Evolutionary conservation across 1,140 invertebrate species (phyloP).

Genomic region (Drosophila pruinosa): DNA sequence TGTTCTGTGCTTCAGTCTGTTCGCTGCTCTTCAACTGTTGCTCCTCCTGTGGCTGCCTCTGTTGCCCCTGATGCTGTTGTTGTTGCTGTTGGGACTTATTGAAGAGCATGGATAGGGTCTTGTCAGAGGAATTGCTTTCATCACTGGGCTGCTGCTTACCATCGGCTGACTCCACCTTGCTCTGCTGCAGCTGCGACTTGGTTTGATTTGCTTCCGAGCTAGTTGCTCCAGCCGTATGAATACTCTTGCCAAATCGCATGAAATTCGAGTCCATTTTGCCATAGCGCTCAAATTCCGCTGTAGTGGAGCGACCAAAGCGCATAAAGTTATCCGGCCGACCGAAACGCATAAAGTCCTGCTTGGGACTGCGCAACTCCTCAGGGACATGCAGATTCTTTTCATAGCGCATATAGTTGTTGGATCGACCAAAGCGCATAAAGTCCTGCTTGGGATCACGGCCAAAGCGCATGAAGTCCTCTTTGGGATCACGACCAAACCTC

Average conservation of each 20-base stretch:
- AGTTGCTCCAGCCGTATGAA: not conserved
- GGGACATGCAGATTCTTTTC: conserved; percentile 30
- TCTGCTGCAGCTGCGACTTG: conserved; percentile 28
- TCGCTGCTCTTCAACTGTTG: conserved; percentile 35
- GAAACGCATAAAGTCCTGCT: conserved; percentile 65
- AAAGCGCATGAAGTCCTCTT: conserved; percentile 44
- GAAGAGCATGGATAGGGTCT: conserved; percentile 61
- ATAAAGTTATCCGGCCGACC: conserved; percentile 64
- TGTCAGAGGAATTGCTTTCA: conserved; percentile 58
- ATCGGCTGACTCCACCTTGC: conserved; percentile 32
- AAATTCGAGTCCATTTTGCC: conserved; percentile 61
- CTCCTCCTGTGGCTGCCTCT: conserved; percentile 5
- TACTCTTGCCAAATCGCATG: conserved; percentile 74
- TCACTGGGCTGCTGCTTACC: conserved; percentile 18
- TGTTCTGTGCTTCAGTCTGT: conserved; percentile 23
- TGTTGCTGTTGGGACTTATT: conserved; percentile 49
- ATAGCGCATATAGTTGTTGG: conserved; percentile 65
- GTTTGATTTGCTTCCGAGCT: conserved; percentile 39
- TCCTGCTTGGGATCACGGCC: conserved; percentile 29
- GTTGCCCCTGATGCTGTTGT: conserved; percentile 1
- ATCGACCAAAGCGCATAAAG: conserved; percentile 42
- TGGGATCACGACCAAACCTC: conserved; percentile 35
- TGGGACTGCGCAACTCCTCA: conserved; percentile 41
- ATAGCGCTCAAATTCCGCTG: conserved; percentile 6
- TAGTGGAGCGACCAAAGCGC: conserved; percentile 56